phyloP scores from a whole-genome alignment of 2,797 vertebrate species.

The Gephyroberyx darwinii region DNA sequence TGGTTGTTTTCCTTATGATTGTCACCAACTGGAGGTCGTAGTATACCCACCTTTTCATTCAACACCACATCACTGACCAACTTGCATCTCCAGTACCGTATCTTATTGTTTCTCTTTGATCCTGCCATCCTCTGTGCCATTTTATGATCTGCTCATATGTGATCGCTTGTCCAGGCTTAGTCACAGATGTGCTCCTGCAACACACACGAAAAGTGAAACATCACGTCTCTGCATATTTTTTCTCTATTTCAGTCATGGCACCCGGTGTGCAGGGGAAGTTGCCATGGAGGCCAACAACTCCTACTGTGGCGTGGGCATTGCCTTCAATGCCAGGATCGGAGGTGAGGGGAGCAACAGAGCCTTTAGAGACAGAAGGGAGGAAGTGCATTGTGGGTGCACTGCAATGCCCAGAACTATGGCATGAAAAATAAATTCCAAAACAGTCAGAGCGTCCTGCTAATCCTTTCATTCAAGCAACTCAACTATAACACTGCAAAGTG shows the following conservation, averaged over 20 bases:
- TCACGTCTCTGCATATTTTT: conserved; percentile 30
- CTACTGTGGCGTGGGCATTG: conserved; percentile 75
- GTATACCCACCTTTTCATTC: no score
- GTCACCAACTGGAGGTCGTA: no score
- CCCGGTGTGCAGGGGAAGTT: conserved; percentile 79
- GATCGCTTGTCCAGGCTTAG: conserved; percentile 15
- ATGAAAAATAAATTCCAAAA: conserved; percentile 22
- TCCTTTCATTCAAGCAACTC: neutral
- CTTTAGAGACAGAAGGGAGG: conserved; percentile 53
- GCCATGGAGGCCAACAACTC: conserved; percentile 81
- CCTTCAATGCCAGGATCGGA: conserved; percentile 73
- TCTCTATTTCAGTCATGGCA: conserved; percentile 70
- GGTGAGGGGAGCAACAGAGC: conserved; percentile 66
- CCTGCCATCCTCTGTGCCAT: no score
- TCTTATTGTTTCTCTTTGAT: no score
- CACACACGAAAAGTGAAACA: conserved; percentile 19
- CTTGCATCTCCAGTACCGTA: no score
- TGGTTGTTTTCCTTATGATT: no score
- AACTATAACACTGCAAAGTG: conserved; percentile 5
- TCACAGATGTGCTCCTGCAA: conserved; percentile 29
- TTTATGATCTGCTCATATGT: no score
- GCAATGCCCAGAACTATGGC: conserved; percentile 42
- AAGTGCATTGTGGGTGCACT: conserved; percentile 54
- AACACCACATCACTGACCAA: no score
- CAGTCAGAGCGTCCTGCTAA: conserved; percentile 1